Evolutionary conservation across 2,888 invertebrate genomes (phyloP).

Genomic region (Noctua janthina): DNA sequence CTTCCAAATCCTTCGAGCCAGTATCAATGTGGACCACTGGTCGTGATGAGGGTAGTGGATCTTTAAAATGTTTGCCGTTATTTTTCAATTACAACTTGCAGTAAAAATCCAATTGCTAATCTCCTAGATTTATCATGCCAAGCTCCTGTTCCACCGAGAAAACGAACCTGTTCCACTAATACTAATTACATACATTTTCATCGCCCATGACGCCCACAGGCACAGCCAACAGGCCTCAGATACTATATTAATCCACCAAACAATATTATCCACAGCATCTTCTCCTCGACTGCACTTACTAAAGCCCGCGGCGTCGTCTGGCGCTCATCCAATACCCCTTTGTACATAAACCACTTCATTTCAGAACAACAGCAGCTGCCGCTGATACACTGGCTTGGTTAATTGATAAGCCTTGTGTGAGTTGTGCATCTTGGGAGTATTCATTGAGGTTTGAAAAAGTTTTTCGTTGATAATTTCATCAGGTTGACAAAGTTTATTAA

Average conservation of each 20-base stretch:
- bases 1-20: too few species aligned
- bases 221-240: not conserved
- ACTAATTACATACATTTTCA: not conserved
- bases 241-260: slow-evolving; percentile 33
- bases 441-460: not conserved
- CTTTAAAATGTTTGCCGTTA: not conserved
- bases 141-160: not conserved
- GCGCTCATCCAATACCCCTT: slow-evolving; percentile 61
- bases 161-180: not conserved
- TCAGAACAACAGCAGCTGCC: slow-evolving; percentile 64
- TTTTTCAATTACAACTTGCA: not conserved
- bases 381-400: slow-evolving; percentile 49
- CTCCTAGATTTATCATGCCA: too few species aligned
- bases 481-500: not conserved
- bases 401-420: slow-evolving; percentile 38
- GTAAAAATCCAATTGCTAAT: not conserved
- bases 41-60: not conserved
- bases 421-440: not conserved
- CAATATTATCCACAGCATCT: slow-evolving; percentile 42
- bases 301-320: slow-evolving; percentile 50
- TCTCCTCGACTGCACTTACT: slow-evolving; percentile 40
- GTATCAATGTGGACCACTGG: too few species aligned
- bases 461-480: not conserved
- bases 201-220: not conserved
- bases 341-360: slow-evolving; percentile 64